phyloP scores from a whole-genome alignment of 35 echinoderm and acorn worm genomes.

The Heliocidaris erythrogramma region DNA sequence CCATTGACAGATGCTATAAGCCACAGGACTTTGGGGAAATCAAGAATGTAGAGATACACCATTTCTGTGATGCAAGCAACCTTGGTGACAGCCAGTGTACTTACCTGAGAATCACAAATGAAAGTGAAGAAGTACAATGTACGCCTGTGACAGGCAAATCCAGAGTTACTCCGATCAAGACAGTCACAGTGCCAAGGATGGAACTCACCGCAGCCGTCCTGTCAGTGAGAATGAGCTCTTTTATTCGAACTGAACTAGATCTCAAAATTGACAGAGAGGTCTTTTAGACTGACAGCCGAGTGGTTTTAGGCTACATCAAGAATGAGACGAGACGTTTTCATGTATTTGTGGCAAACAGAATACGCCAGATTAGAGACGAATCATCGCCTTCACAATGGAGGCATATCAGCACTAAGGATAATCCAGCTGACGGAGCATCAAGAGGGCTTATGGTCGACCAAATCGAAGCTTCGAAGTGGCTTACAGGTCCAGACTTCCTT shows the following conservation, averaged over 20 bases:
- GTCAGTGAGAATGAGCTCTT: constrained; percentile 12
- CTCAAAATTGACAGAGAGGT: background rate
- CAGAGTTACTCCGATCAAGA: constrained; percentile 64
- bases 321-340: constrained; percentile 64
- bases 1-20: constrained; percentile 56
- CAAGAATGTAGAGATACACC: constrained; percentile 40
- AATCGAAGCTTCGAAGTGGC: constrained; percentile 64
- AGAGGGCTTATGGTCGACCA: constrained; percentile 58
- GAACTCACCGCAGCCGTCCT: constrained; percentile 66
- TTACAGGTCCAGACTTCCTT: constrained; percentile 69
- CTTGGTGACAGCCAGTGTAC: constrained; percentile 36
- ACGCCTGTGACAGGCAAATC: constrained; percentile 45
- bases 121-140: constrained; percentile 24
- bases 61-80: constrained; percentile 63
- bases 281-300: constrained; percentile 64
- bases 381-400: constrained; percentile 58
- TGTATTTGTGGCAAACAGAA: constrained; percentile 71
- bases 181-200: constrained; percentile 64
- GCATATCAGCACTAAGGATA: constrained; percentile 47
- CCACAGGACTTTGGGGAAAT: constrained; percentile 52
- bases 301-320: constrained; percentile 59
- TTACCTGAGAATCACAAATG: constrained; percentile 39
- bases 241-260: constrained; percentile 52
- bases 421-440: constrained; percentile 70
- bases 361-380: constrained; percentile 61